Evolutionary conservation across 2,888 invertebrate genomes (phyloP), one percentile per base, ranked within the genome.

Genomic region (Ophion slaviceki): DNA sequence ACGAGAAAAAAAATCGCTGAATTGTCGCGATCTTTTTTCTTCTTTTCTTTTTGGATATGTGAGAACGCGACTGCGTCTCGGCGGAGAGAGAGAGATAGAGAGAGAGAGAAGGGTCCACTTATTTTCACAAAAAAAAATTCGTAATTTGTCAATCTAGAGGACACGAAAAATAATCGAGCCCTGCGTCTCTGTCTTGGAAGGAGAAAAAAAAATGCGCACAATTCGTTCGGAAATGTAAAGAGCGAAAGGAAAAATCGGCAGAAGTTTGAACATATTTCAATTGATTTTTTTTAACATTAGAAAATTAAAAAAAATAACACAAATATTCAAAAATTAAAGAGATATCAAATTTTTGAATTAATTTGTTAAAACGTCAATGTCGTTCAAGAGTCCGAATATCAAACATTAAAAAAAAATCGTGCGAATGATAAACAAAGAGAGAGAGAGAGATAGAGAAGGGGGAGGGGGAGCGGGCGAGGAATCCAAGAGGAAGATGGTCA

Each of bases 41-140:
- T 82, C 75, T 82, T 40, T 40, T 7, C 5, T 40, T 40, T 40
- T 40, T 40, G 40, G 40, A 40, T 40, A 40, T 40, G 40, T 36
- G 72, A 59, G 66, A 40, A 79, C 78, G 32, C 70, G 24, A 8
- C 45, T 61, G 61, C 72, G 36, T 36, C 36, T 62, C 67, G 62
- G n/a, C 45, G 64, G 62, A 68, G 70, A 59, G 76, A 5, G 81
- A 70, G 62, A 40, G 7, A 40, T 0, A 40, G 8, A 7, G 40
- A 36, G 6, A 36, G 45, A 81, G 62, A 59, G 70, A 62, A 66
- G 3, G 32, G 53, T 53, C 59, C 53, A 67, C 6, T 45, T 62
- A 5, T 24, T 20, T 61, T 32, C 17, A 24, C 17, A 14, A 10
- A 3, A 14, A 57, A 59, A 28, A 28, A 5, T 6, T 57, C 61